These are phyloP conservation scores for Alethe diademata DNA, from an alignment of 2,113 vertebrate genomes.

Conservation along the genomic window DNA sequence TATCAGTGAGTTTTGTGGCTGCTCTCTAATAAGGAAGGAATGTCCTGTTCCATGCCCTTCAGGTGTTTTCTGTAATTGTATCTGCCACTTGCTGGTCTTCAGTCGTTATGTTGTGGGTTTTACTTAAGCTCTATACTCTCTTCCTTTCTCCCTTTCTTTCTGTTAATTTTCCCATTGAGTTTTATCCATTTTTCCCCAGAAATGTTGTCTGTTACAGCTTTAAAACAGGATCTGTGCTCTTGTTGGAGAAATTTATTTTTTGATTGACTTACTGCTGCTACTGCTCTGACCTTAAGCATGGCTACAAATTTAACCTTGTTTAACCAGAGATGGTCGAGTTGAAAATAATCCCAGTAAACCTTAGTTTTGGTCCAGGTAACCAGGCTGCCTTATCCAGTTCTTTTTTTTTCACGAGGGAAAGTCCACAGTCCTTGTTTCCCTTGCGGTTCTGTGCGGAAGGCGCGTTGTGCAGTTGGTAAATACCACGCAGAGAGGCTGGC, in stretches of 20 bases:
- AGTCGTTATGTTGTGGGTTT: rapidly evolving
- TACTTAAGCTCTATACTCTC: neutral
- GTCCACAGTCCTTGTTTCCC: neutral
- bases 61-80: neutral
- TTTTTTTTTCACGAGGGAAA: neutral
- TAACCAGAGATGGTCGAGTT: neutral
- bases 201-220: neutral
- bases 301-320: neutral
- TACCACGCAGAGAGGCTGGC: neutral
- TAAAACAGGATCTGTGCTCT: neutral
- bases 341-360: neutral
- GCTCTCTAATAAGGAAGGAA: neutral
- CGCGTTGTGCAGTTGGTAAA: neutral
- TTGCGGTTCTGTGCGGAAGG: rapidly evolving
- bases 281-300: neutral
- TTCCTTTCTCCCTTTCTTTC: neutral
- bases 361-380: neutral
- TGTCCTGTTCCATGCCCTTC: neutral
- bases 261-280: neutral
- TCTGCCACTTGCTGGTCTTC: neutral
- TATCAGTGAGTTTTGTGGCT: neutral
- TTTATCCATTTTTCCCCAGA: neutral
- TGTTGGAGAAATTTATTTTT: neutral
- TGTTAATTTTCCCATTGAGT: neutral
- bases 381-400: neutral